Evolutionary conservation across 2,888 invertebrate species (phyloP).

Genomic region (Clitarchus hookeri): DNA sequence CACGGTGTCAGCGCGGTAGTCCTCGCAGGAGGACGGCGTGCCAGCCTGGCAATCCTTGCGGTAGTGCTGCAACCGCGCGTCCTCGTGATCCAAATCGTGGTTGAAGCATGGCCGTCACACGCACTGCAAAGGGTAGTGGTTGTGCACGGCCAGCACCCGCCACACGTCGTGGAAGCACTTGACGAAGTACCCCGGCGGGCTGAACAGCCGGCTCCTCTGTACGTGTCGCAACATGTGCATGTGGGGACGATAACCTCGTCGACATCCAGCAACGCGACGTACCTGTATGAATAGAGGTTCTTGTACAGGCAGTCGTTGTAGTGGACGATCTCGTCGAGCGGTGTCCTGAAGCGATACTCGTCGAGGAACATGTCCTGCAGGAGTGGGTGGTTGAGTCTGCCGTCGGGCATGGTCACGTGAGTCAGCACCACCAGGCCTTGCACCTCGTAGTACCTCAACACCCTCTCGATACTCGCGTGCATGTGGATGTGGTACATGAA

Average conservation of each 20-base stretch:
- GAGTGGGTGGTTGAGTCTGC: conserved; percentile 55
- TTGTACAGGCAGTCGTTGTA: conserved; percentile 80
- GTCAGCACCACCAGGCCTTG: conserved; percentile 74
- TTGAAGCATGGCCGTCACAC: not conserved
- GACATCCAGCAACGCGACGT: conserved; percentile 69
- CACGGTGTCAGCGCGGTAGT: not conserved
- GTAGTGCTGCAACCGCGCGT: conserved; percentile 15
- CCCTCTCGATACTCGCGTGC: conserved; percentile 5
- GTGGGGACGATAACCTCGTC: conserved; percentile 75
- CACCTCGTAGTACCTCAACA: conserved; percentile 61
- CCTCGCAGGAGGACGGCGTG: not conserved
- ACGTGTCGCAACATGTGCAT: conserved; percentile 47
- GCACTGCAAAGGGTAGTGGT: not conserved
- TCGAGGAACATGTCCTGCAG: conserved; percentile 53
- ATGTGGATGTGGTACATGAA: conserved; percentile 16
- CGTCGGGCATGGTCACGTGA: conserved; percentile 59
- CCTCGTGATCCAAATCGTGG: not conserved
- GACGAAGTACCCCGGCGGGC: not conserved
- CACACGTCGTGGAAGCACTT: not conserved
- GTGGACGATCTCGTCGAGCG: conserved; percentile 71
- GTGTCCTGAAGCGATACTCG: conserved; percentile 66
- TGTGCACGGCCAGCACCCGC: conserved; percentile 8
- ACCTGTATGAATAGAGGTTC: conserved; percentile 59
- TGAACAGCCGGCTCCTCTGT: not conserved
- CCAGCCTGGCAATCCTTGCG: not conserved